phyloP scores from a whole-genome alignment of 2,113 vertebrate species.

The Misgurnus mizolepis region DNA sequence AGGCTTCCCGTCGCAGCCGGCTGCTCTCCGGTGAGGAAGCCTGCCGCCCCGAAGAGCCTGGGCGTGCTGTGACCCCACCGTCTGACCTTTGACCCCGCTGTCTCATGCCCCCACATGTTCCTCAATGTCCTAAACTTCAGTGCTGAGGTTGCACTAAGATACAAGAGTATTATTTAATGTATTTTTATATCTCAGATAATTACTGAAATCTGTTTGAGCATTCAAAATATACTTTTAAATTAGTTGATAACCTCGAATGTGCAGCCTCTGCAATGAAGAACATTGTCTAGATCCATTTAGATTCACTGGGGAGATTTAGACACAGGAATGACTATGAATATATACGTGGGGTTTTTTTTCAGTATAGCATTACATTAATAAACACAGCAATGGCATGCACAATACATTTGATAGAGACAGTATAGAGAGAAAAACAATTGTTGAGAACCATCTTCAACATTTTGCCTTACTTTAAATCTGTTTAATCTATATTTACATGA shows the following conservation, averaged over 20 bases:
- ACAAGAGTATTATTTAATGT: background rate
- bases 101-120: slow-evolving; percentile 39
- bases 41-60: slow-evolving; percentile 36
- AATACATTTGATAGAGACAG: background rate
- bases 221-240: background rate
- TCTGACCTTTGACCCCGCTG: slow-evolving; percentile 46
- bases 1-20: slow-evolving; percentile 92
- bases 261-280: slow-evolving; percentile 53
- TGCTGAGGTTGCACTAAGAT: slow-evolving; percentile 46
- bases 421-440: background rate
- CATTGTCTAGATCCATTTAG: slow-evolving; percentile 41
- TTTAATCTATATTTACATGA: background rate
- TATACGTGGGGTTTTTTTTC: background rate
- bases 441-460: background rate
- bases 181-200: background rate
- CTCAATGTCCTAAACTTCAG: slow-evolving; percentile 52
- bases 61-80: slow-evolving; percentile 33
- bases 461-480: background rate
- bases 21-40: slow-evolving; percentile 90
- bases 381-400: background rate
- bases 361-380: background rate
- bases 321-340: background rate
- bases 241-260: background rate
- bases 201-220: background rate
- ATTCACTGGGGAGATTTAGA: background rate